These are phyloP conservation scores for Eucera pruinosa DNA, from an alignment of 2,888 invertebrate genomes.

Conservation along the genomic window DNA sequence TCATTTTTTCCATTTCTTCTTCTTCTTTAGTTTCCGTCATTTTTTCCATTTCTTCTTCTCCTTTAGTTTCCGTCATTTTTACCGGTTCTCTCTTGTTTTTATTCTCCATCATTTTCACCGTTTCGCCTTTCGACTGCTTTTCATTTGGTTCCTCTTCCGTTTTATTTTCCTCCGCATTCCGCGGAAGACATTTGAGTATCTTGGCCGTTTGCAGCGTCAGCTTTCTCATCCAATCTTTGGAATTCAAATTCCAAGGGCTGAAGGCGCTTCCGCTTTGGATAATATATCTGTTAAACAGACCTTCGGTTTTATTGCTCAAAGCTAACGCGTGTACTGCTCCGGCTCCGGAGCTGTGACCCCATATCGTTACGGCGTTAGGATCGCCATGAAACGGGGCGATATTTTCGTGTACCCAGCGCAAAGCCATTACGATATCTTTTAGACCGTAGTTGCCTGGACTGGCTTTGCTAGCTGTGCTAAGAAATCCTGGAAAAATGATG, in stretches of 20 bases:
- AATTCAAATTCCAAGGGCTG: constrained; percentile 62
- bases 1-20: too few species aligned
- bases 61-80: too few species aligned
- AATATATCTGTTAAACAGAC: constrained; percentile 77
- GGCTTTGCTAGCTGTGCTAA: constrained; percentile 74
- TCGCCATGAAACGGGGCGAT: constrained; percentile 77
- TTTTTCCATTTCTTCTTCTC: too few species aligned
- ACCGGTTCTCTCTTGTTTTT: too few species aligned
- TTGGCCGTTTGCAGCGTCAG: constrained; percentile 68
- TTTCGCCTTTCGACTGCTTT: too few species aligned
- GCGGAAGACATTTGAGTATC: constrained; percentile 61
- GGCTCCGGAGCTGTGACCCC: constrained; percentile 77
- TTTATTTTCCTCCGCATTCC: too few species aligned
- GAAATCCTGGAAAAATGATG: constrained; percentile 74
- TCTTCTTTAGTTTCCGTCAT: too few species aligned
- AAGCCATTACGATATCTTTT: constrained; percentile 77
- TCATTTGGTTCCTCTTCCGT: neutral
- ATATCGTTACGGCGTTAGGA: constrained; percentile 74
- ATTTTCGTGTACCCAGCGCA: constrained; percentile 78
- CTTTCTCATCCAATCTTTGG: constrained; percentile 56
- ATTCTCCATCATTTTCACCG: neutral
- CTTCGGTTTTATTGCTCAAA: constrained; percentile 74
- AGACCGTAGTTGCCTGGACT: constrained; percentile 80
- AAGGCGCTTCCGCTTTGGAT: constrained; percentile 73
- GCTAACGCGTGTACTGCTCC: constrained; percentile 71